These are phyloP conservation scores for Cerastis rubricosa DNA, from an alignment of 2,888 invertebrate genomes.

Conservation along the genomic window DNA sequence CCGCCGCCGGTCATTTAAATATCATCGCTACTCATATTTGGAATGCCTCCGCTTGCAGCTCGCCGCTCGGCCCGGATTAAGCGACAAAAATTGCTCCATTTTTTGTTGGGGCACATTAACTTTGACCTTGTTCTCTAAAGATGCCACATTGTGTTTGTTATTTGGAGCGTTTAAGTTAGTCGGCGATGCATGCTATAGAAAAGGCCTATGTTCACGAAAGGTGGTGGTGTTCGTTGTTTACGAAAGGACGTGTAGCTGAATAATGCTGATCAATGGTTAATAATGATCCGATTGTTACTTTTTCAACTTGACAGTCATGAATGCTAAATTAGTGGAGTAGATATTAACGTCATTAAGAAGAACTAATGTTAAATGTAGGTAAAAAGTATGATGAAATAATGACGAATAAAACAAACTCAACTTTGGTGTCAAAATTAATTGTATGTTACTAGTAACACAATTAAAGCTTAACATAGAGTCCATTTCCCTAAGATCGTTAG, in stretches of 20 bases:
- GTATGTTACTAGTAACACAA: not conserved
- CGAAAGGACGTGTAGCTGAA: not conserved
- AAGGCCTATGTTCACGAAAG: not conserved
- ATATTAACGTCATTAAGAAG: not conserved
- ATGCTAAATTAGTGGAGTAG: not conserved
- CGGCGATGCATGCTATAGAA: not conserved
- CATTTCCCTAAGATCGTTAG: not conserved
- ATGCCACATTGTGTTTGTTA: constrained; percentile 38
- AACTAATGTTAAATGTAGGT: not conserved
- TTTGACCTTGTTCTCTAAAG: constrained; percentile 63
- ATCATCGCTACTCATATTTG: constrained; percentile 77
- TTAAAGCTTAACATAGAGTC: not conserved
- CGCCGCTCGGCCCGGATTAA: constrained; percentile 68
- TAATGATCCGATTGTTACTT: not conserved
- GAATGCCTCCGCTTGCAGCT: constrained; percentile 63
- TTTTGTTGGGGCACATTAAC: constrained; percentile 66
- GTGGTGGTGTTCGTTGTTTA: too few species aligned
- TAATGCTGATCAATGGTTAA: not conserved
- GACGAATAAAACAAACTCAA: not conserved
- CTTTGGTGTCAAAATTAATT: not conserved
- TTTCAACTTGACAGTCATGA: not conserved
- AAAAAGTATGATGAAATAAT: not conserved
- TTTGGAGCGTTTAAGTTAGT: constrained; percentile 27
- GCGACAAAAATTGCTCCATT: constrained; percentile 80
- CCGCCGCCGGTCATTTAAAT: constrained; percentile 77